Base-by-base conservation (phyloP, 2,113 vertebrate genomes). In the Pelmatolapia mariae region DNA sequence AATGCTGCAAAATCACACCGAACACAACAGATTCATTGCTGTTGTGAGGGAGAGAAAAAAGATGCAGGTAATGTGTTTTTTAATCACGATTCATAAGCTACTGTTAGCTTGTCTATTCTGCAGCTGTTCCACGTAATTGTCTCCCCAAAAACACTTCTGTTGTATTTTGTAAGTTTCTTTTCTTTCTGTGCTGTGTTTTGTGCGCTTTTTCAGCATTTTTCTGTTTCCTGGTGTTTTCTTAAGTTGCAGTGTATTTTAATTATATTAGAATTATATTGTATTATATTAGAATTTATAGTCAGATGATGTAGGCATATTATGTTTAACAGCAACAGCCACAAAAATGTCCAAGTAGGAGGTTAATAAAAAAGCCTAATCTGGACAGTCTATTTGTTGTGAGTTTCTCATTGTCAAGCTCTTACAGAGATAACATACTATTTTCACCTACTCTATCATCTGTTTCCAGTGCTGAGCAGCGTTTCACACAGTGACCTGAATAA, bases 401-500 rank as follows among this genome's bases (percentile, higher is more conserved):
- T 53, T 80, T 86, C 45, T 90, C 50, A 73, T 78, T 88, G 71
- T 59, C 71, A 53, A 16, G 45, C 43, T 84, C 68, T 80, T 36
- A 33, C 79, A 59, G 4, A 84, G 83, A 90, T 66, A 89, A 86
- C 80, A 83, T 54, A 71, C 78, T 71, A 26, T 86, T 79, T 47
- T 80, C 81, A 66, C 13, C 89, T 29, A 66, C 68, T 85, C 66
- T 33, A 36, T 81, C 73, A 68, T 89, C 78, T 90, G 71, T 90
- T 89, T 89, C 43, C 87, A 59, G 45, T 59, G 80, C 87, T 66
- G 61, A 89, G 73, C 56, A 85, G 76, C 78, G 12, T 87, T 87
- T 90, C 84, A 92, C 43, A 86, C 11, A 5, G 79, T 82, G 80
- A 81, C 83, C 86, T 86, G 57, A 88, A 87, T 89, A 91, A 88